A percentile compares a stretch with the other conserved stretches of the same genome.
Evolutionary conservation across 2,888 invertebrate species (phyloP).

Genomic region (Drosophila neutralis): DNA sequence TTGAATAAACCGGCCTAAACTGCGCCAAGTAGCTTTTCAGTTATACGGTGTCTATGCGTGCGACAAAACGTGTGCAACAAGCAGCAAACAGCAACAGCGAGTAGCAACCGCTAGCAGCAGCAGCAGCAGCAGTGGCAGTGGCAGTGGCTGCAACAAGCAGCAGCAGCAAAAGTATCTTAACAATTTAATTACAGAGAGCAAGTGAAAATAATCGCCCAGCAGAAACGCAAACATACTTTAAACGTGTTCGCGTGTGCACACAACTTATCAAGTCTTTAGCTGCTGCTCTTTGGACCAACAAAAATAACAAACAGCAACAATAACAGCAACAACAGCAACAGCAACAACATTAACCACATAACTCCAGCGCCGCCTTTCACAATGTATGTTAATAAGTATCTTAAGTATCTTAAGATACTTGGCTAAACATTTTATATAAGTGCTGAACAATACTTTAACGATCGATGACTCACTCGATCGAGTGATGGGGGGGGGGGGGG

Average conservation of each 20-base stretch:
- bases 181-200: conserved; percentile 60
- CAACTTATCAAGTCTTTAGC: conserved; percentile 27
- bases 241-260: conserved; percentile 56
- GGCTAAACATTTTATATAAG: conserved; percentile 50
- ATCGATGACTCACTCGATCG: conserved; percentile 53
- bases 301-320: conserved; percentile 11
- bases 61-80: conserved; percentile 72
- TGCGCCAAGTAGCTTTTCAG: conserved; percentile 68
- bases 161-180: conserved; percentile 41
- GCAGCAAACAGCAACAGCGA: conserved; percentile 15
- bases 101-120: conserved; percentile 13
- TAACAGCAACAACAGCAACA: conserved; percentile 2
- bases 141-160: conserved; percentile 9
- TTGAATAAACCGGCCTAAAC: conserved; percentile 74
- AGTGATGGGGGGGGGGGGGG: not conserved
- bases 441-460: conserved; percentile 36
- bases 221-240: conserved; percentile 19
- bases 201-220: conserved; percentile 31
- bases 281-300: conserved; percentile 27
- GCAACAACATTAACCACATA: conserved; percentile 4
- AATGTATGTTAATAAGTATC: conserved; percentile 50
- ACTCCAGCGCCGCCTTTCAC: conserved; percentile 47
- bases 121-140: conserved; percentile 20
- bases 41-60: conserved; percentile 75
- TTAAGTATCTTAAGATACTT: conserved; percentile 35